Base-by-base conservation (phyloP, 2,797 vertebrate species). In the Amazonetta brasiliensis region DNA sequence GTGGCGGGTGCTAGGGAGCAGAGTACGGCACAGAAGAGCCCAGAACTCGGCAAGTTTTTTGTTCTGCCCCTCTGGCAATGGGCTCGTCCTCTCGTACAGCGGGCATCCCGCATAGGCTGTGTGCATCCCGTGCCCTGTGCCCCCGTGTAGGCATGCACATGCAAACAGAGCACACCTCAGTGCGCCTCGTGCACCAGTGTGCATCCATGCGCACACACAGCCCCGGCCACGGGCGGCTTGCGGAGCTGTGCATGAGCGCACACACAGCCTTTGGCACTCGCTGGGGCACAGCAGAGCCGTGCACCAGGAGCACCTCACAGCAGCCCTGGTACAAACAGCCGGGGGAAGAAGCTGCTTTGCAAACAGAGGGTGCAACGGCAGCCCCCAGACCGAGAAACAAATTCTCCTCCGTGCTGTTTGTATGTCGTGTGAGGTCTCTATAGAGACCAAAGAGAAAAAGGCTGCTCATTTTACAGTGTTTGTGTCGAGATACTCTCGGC, bases 1-100 rank as follows among this genome's bases (percentile, higher is more conserved):
- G 93, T 67, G 87, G 93, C 13, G 33, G 76, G 93, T 52, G 81
- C 84, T 83, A 22, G 46, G 92, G 74, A 90, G 85, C 35, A 68
- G 68, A 87, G 92, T 74, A 68, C 55, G 59, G 30, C 46, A 43
- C 59, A 68, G 41, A 50, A 77, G 76, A 90, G 79, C 67, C 43
- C 68, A 17, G 82, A 54, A 33, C 71, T 56, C 41, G 14, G 89
- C 67, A 86, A 75, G 55, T 13, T 62, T 43, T 50, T 84, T 71
- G 37, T 35, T 62, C 46, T 68, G 48, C 37, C 66, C 75, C 43
- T 31, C 21, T 80, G 85, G 94, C 89, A 92, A 77, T 58, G 62
- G 66, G 3, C 54, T 5, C 4, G 5, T 31, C 87, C 30, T 66
- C 74, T 87, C 0, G 0, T 33, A 26, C 50, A 1, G 50, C 8